Conservation (phyloP, 2,888 invertebrate genomes). For the Drosophila fungiperda region DNA sequence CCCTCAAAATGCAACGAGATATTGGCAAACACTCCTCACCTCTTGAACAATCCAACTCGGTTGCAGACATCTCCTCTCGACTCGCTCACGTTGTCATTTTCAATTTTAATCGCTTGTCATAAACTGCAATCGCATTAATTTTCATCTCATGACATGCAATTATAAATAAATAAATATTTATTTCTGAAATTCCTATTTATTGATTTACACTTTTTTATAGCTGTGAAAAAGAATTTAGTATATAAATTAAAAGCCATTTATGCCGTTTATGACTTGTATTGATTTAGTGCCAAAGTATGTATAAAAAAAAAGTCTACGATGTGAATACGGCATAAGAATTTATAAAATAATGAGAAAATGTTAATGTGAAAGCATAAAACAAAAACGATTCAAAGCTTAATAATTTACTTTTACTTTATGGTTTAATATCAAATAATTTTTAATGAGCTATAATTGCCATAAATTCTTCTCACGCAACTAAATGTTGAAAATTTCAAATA, state of each 20-base stretch:
- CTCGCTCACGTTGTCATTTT: slow-evolving; percentile 43
- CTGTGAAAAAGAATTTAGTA: slow-evolving; percentile 14
- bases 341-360: background rate
- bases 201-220: slow-evolving; percentile 51
- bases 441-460: background rate
- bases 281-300: slow-evolving; percentile 48
- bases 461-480: slow-evolving; percentile 8
- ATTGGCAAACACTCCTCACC: slow-evolving; percentile 9
- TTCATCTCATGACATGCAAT: slow-evolving; percentile 65
- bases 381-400: background rate
- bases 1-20: slow-evolving; percentile 37
- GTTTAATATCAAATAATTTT: background rate
- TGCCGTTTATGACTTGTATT: slow-evolving; percentile 58
- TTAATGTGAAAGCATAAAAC: background rate
- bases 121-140: slow-evolving; percentile 79
- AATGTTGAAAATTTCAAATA: slow-evolving; percentile 36
- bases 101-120: slow-evolving; percentile 77
- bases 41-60: background rate
- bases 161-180: slow-evolving; percentile 77
- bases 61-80: background rate
- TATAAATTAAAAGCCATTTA: slow-evolving; percentile 49
- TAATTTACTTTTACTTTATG: slow-evolving; percentile 13
- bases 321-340: background rate
- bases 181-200: slow-evolving; percentile 69
- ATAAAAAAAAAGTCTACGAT: background rate